Evolutionary conservation across 92 coral and sea anemone species (phyloP).

Genomic region (Palythoa caribaeorum): DNA sequence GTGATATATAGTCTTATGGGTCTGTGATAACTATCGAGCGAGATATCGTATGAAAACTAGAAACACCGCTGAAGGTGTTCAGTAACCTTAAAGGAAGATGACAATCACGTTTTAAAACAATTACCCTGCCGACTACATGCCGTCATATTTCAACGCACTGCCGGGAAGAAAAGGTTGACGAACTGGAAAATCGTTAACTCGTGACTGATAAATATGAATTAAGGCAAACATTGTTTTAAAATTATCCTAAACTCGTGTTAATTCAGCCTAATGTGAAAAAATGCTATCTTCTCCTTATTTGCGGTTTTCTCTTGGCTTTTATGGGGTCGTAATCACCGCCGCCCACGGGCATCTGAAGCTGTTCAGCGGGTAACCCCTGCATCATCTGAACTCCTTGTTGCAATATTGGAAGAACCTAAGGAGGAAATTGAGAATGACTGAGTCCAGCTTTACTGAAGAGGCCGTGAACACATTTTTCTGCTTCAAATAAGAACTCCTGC

Average conservation of each 20-base stretch:
- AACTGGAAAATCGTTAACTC: no score
- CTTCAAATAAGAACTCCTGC: no score
- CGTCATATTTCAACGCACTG: background rate
- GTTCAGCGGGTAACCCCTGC: constrained; percentile 86
- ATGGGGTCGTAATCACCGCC: constrained; percentile 58
- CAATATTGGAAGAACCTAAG: constrained; percentile 76
- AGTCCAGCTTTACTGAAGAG: background rate
- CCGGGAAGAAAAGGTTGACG: background rate
- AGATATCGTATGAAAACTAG: no score
- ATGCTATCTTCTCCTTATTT: constrained; percentile 54
- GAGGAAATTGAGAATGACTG: background rate
- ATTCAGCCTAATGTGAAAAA: background rate
- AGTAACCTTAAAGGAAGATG: no score
- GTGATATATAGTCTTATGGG: no score
- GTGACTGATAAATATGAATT: background rate
- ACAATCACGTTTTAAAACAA: no score
- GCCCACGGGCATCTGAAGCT: constrained; percentile 71
- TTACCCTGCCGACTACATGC: no score
- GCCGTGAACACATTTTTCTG: no score
- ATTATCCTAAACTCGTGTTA: background rate
- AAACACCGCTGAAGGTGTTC: no score
- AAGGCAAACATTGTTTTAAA: background rate
- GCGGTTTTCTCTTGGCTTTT: constrained; percentile 71
- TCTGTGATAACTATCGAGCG: no score
- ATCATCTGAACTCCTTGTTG: constrained; percentile 82